Evolutionary conservation across 2,888 invertebrate genomes (phyloP).

Genomic region (Unio delphinus): DNA sequence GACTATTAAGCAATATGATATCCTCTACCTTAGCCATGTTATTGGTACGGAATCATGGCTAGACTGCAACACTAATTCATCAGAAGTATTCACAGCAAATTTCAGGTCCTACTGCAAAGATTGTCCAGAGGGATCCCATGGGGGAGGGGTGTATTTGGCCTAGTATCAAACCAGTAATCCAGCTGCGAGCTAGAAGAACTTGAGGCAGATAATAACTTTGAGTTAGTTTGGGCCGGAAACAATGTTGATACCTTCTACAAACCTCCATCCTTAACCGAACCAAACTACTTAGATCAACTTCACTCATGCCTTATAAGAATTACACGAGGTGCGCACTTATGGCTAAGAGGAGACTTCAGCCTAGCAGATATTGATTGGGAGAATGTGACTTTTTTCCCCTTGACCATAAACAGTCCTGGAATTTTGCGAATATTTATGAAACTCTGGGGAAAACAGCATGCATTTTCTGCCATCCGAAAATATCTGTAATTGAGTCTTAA

Average conservation of each 20-base stretch:
- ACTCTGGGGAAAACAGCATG: no score
- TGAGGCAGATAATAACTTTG: not conserved
- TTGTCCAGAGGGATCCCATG: not conserved
- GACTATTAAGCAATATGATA: slow-evolving; percentile 3
- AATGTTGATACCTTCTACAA: slow-evolving; percentile 7
- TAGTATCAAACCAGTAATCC: slow-evolving; percentile 4
- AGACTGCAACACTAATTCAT: not conserved
- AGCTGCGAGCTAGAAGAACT: slow-evolving; percentile 6
- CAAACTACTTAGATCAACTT: slow-evolving; percentile 5
- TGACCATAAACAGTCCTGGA: no score
- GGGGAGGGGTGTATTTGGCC: slow-evolving; percentile 5
- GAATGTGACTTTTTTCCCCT: not conserved
- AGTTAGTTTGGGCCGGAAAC: slow-evolving; percentile 5
- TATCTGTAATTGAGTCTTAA: no score
- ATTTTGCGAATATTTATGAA: no score
- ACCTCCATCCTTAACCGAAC: slow-evolving; percentile 2
- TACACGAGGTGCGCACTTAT: not conserved
- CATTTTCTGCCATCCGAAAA: no score
- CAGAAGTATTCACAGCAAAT: slow-evolving; percentile 1
- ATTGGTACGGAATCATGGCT: slow-evolving; percentile 14
- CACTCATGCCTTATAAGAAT: slow-evolving; percentile 1
- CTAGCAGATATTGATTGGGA: slow-evolving; percentile 4
- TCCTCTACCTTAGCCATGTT: slow-evolving; percentile 1
- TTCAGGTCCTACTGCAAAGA: slow-evolving; percentile 5
- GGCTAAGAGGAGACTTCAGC: slow-evolving; percentile 9